Conservation (phyloP, 2,113 vertebrate species). For the Azemiops feae region DNA sequence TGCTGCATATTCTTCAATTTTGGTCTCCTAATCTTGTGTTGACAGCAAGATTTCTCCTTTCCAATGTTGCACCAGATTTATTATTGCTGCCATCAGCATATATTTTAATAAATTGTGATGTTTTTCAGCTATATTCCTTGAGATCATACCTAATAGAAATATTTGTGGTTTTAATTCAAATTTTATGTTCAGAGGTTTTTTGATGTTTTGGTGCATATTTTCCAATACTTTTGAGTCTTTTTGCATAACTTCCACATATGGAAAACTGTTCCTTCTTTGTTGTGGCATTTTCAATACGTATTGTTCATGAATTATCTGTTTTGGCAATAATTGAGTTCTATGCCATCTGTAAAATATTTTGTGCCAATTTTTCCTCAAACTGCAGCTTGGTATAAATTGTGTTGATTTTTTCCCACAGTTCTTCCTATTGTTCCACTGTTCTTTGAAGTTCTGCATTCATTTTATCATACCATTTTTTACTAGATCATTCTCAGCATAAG, state of each 20-base stretch:
- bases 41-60: not conserved
- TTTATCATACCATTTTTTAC: slow-evolving; percentile 10
- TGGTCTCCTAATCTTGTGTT: not conserved
- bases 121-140: not conserved
- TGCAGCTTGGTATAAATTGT: not conserved
- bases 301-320: not conserved
- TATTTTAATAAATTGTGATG: not conserved
- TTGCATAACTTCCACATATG: not conserved
- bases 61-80: not conserved
- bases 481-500: slow-evolving; percentile 1
- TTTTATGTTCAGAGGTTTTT: not conserved
- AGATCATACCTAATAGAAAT: not conserved
- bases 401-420: not conserved
- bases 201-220: not conserved
- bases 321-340: not conserved
- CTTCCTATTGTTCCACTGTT: not conserved
- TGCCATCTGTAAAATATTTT: not conserved
- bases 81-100: not conserved
- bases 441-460: slow-evolving; percentile 8
- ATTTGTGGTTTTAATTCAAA: not conserved
- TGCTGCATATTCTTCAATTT: not conserved
- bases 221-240: not conserved
- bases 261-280: not conserved
- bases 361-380: not conserved
- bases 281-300: not conserved